Conservation (phyloP, 2,888 invertebrate species). For the Ormyrus nitidulus region DNA sequence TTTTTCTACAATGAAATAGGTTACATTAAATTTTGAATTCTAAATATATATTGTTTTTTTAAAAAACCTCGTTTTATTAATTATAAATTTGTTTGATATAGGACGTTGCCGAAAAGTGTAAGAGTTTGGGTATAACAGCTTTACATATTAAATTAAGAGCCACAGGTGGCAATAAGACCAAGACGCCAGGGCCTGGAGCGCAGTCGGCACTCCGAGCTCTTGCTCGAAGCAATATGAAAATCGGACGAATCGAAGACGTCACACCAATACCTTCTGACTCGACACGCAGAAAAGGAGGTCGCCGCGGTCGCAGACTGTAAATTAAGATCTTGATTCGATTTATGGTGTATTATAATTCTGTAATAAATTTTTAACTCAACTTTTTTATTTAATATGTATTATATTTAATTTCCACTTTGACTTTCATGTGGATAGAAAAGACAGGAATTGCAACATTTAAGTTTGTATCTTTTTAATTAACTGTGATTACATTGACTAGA, state of each 20-base stretch:
- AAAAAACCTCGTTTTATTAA: not conserved
- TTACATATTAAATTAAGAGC: slow-evolving; percentile 98
- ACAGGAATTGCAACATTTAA: slow-evolving; percentile 94
- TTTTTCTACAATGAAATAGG: slow-evolving; percentile 33
- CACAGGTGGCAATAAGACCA: slow-evolving; percentile 98
- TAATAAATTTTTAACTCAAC: slow-evolving; percentile 65
- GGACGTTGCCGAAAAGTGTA: slow-evolving; percentile 99
- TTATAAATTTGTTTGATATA: slow-evolving; percentile 68
- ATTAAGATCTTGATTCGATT: slow-evolving; percentile 69
- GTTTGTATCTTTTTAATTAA: slow-evolving; percentile 97
- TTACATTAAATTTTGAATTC: slow-evolving; percentile 40
- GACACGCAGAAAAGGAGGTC: slow-evolving; percentile 99
- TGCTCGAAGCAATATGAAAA: slow-evolving; percentile 99
- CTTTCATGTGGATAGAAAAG: slow-evolving; percentile 97
- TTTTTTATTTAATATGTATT: slow-evolving; percentile 40
- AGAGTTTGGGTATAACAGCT: slow-evolving; percentile 96
- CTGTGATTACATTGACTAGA: slow-evolving; percentile 82
- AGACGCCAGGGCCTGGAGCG: slow-evolving; percentile 99
- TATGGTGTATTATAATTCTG: slow-evolving; percentile 50
- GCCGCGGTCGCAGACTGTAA: slow-evolving; percentile 99
- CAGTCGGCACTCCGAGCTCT: slow-evolving; percentile 98
- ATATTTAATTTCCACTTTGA: slow-evolving; percentile 83
- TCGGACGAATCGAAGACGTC: slow-evolving; percentile 99
- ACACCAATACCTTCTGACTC: slow-evolving; percentile 99
- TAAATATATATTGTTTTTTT: too few relatives aligned